Conservation (phyloP, 1,140 invertebrate species). For the Drosophila fuyamai region DNA sequence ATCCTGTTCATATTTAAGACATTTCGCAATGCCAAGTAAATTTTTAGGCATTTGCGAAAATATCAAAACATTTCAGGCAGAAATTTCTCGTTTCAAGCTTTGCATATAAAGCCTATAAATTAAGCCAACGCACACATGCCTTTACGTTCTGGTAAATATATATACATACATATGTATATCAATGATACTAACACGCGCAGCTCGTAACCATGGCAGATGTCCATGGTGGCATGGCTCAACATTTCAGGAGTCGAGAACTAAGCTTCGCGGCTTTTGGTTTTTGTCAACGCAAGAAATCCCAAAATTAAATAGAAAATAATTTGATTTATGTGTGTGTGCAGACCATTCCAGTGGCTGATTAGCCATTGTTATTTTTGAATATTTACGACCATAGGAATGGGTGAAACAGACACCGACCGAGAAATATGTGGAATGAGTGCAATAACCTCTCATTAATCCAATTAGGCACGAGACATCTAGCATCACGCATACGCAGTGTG, state of each 20-base stretch:
- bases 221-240: conserved; percentile 49
- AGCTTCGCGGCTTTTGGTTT: conserved; percentile 59
- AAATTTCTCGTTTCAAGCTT: conserved; percentile 23
- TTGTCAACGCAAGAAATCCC: conserved; percentile 43
- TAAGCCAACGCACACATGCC: background rate
- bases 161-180: conserved; percentile 5
- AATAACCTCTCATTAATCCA: conserved; percentile 37
- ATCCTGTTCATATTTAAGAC: conserved; percentile 18
- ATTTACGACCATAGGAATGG: conserved; percentile 16
- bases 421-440: background rate
- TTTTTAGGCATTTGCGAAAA: background rate
- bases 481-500: conserved; percentile 45
- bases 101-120: conserved; percentile 31
- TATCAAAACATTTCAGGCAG: conserved; percentile 18
- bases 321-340: conserved; percentile 60
- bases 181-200: conserved; percentile 13
- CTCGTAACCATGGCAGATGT: conserved; percentile 39
- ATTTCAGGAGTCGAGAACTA: conserved; percentile 44
- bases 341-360: conserved; percentile 28
- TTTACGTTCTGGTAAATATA: background rate
- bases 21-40: conserved; percentile 19
- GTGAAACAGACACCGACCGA: background rate
- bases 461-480: conserved; percentile 33
- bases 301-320: conserved; percentile 71
- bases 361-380: conserved; percentile 45